Evolutionary conservation across 2,888 invertebrate genomes (phyloP), one percentile per base, ranked within the genome.

Genomic region (Drosophila fulvimacula): DNA sequence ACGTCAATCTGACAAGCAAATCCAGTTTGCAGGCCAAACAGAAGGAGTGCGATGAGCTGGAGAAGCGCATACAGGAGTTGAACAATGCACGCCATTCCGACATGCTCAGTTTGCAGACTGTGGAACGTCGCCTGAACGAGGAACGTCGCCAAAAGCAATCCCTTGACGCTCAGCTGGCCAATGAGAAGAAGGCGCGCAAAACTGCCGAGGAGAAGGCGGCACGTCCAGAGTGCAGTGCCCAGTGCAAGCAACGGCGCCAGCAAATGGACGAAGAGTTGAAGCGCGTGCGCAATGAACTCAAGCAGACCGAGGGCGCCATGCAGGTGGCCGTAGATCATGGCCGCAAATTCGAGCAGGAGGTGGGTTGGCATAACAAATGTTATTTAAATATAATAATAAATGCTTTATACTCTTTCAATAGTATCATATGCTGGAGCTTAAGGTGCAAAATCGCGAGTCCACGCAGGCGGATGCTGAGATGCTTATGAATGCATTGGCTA

Each of bases 11-110:
- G 53, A 94, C 94, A 62, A 94, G 94, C 70, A 97, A 97, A 89
- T 94, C 95, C 81, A 97, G 98, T 92, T 94, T 97, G 91, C 96
- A 96, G 93, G 95, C 96, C 89, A 92, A 93, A 88, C 93, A 92
- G 82, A 92, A 91, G 90, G 97, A 97, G 90, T 96, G 97, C 91
- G 97, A 98, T 87, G 96, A 96, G 91, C 93, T 98, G 83, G 98
- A 98, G 91, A 95, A 95, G 91, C 96, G 96, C 51, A 76, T 98
- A 90, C 96, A 97, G 91, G 95, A 96, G 90, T 93, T 96, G 77
- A 94, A 94, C 65, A 94, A 95, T 74, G 94, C 95, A 76, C 95
- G 96, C 57, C 95, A 96, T 90, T 93, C 95, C 79, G 98, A 97
- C 91, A 95, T 96, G 92, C 95, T 96, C 88, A 95, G 95, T 79